Percentiles rank a stretch among this genome's conserved stretches.
Conservation (phyloP, 2,888 invertebrate species). For the Macrophya annulata region DNA sequence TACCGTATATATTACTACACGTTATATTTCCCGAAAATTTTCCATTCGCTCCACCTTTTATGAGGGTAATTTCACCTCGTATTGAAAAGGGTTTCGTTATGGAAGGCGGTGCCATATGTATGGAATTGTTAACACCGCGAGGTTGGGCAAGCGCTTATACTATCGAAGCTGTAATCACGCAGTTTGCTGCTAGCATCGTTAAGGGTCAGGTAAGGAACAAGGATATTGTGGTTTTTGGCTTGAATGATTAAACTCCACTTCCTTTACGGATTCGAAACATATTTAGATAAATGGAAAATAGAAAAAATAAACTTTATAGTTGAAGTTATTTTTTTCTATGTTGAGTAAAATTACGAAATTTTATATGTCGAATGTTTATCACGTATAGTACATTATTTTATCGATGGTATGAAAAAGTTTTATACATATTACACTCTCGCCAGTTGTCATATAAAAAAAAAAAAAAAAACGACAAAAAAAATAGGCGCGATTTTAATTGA, state of each 20-base stretch:
- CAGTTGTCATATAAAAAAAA: neutral
- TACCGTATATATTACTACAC: constrained; percentile 89
- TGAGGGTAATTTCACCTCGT: constrained; percentile 85
- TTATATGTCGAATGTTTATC: neutral
- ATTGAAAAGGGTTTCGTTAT: constrained; percentile 94
- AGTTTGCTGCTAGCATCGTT: constrained; percentile 93
- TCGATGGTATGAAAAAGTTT: neutral
- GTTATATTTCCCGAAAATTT: constrained; percentile 93
- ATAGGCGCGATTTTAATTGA: too few relatives aligned
- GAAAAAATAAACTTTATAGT: neutral
- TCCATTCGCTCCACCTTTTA: constrained; percentile 93
- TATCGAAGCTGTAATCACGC: constrained; percentile 93
- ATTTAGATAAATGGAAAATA: neutral
- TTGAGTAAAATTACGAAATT: neutral
- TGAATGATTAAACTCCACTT: neutral
- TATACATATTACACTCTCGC: constrained; percentile 2
- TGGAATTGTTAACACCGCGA: constrained; percentile 92
- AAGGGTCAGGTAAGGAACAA: constrained; percentile 86
- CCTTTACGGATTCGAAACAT: neutral
- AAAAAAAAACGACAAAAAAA: neutral
- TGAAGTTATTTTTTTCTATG: neutral
- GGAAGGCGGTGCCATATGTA: constrained; percentile 95
- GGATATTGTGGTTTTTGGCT: neutral
- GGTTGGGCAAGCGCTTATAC: constrained; percentile 95
- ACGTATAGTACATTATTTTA: neutral